Evolutionary conservation across 2,113 vertebrate genomes (phyloP), one percentile per base, ranked within the genome.

Genomic region (Oreotrochilus melanogaster): DNA sequence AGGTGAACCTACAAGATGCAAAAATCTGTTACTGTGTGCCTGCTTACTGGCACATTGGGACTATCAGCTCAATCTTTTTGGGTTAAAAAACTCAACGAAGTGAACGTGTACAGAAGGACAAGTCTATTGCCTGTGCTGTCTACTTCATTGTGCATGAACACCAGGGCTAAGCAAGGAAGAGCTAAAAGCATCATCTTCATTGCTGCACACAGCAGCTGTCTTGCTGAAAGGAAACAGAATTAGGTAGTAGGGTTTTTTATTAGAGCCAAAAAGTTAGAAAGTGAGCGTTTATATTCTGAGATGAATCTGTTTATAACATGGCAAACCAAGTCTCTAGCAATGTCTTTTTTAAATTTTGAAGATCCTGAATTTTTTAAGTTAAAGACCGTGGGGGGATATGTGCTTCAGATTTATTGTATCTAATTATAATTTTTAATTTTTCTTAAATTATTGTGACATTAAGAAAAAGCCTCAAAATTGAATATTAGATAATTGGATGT

Each of bases 71-170:
- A 30, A 5, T 56, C 14, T 64, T 67, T 35, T 24, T 7, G 54
- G 9, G 3, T 61, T 80, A 48, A 58, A 87, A 58, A 14, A 1
- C 0, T 11, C 12, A 78, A 72, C 5, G 19, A 88, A 31, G 21
- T 50, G 60, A 64, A 60, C 0, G 1, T 22, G 11, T 48, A 31
- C 30, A 47, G 58, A 69, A 94, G 76, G n/a, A 28, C 17, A 35
- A 43, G 6, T 25, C n/a, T 69, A 1, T 27, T 47, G 28, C 14
- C 23, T 84, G n/a, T 2, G 3, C n/a, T 93, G 81, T 75, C 5
- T 37, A 1, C 4, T 76, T 73, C 27, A 3, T 13, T 47, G n/a
- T 0, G 0, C 12, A 2, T 4, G 6, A 71, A 27, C 9, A 24
- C 15, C 23, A 53, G 18, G 27, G 19, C 37, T 78, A 30, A 64